Conservation (phyloP, 2,113 vertebrate species). For the Oncorhynchus tshawytscha region DNA sequence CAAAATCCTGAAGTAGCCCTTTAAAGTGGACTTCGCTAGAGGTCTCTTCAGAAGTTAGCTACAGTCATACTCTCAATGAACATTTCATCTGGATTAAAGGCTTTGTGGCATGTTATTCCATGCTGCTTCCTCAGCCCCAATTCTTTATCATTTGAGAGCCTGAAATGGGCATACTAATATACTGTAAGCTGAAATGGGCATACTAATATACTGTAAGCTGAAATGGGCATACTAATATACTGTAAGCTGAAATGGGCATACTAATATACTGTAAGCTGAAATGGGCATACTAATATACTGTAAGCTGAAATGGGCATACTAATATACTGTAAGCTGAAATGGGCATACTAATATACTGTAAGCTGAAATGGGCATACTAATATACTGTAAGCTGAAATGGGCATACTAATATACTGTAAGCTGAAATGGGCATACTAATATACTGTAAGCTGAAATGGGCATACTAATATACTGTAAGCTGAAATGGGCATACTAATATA, state of each 20-base stretch:
- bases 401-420: neutral
- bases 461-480: too few relatives aligned
- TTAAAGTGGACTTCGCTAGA: conserved; percentile 29
- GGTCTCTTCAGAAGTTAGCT: conserved; percentile 16
- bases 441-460: neutral
- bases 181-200: neutral
- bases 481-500: neutral
- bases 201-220: neutral
- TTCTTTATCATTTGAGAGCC: neutral
- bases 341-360: neutral
- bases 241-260: neutral
- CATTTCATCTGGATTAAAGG: conserved; percentile 48
- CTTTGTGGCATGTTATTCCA: conserved; percentile 50
- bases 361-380: neutral
- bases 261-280: neutral
- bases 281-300: neutral
- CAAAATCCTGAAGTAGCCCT: neutral
- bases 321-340: neutral
- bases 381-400: neutral
- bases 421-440: neutral
- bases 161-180: neutral
- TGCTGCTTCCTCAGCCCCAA: conserved; percentile 17
- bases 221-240: neutral
- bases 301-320: neutral
- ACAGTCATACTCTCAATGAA: conserved; percentile 22